Evolutionary conservation across 2,113 vertebrate species (phyloP), one percentile per base, ranked within the genome.

Genomic region (Andinoacara biseriatus): DNA sequence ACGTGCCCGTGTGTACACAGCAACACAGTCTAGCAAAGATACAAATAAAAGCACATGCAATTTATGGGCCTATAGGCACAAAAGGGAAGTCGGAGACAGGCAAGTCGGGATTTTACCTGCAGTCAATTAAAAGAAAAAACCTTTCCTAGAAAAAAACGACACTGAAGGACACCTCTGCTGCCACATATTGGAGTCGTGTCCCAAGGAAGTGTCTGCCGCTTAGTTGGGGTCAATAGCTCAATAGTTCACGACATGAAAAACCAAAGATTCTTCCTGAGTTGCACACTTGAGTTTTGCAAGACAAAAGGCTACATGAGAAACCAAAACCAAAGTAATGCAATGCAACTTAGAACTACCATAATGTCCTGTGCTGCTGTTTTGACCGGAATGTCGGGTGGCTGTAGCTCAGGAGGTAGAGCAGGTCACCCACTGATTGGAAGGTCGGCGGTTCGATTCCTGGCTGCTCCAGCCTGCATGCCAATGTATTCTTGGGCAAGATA

Each of bases 211-310:
- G 35, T 74, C 63, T 76, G 65, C 14, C 40, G 35, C 63, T 74
- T 35, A 24, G 38, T 56, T 15, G 31, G 5, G 14, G 15, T 78
- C 49, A 29, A 58, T 31, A 43, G 46, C n/a, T 85, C 58, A 82
- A 72, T 69, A 82, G 56, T 31, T 86, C 46, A 58, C 49, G 57
- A 20, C 10, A 46, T 78, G 56, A 62, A 58, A 58, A 65, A 72
- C 17, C 31, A n/a, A 72, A 46, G 18, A 72, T 54, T 54, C 18
- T 10, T 24, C 29, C 54, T 67, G 40, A 82, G 49, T 60, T 62
- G 60, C 49, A 75, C 43, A 33, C 43, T 79, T 9, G 26, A 43
- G n/a, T 33, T 17, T 54, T 11, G 2, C 11, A 40, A 75, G 18
- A 15, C 31, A 38, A 58, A 65, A 26, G 8, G 15, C 67, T 2